phyloP scores from a whole-genome alignment of 2,888 invertebrate species.

The Ellobium chinense region DNA sequence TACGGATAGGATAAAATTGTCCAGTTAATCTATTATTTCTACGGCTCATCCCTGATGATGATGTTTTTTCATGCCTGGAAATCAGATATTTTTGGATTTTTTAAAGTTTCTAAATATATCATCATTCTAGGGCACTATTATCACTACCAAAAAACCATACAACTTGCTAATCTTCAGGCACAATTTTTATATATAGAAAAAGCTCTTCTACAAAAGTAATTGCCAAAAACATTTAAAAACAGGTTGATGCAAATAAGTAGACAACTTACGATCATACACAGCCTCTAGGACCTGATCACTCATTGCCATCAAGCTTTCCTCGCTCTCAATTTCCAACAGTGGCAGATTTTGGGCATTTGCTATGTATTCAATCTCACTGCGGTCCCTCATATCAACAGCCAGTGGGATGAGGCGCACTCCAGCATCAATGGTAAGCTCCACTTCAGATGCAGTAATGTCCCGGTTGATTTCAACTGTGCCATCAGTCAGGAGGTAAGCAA shows the following conservation, averaged over 20 bases:
- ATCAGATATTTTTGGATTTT: too few species aligned
- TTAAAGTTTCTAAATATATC: too few species aligned
- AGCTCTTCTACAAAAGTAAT: too few species aligned
- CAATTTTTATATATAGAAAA: too few species aligned
- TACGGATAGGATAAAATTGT: too few species aligned
- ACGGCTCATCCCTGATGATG: too few species aligned
- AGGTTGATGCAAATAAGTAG: not conserved
- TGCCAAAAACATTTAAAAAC: too few species aligned
- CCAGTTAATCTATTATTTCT: too few species aligned
- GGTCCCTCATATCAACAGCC: conserved; percentile 65
- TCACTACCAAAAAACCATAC: too few species aligned
- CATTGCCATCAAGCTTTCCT: conserved; percentile 50
- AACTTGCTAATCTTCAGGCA: too few species aligned
- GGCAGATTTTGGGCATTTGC: conserved; percentile 64
- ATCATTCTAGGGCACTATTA: too few species aligned
- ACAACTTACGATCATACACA: conserved; percentile 51
- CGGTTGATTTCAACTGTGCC: conserved; percentile 69
- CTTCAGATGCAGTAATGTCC: conserved; percentile 67
- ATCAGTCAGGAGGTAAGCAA: conserved; percentile 73
- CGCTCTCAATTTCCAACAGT: conserved; percentile 60
- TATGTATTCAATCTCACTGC: conserved; percentile 67
- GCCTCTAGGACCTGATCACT: conserved; percentile 53
- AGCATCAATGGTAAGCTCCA: conserved; percentile 67
- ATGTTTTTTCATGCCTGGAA: too few species aligned
- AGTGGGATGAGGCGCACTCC: conserved; percentile 72